These are phyloP conservation scores for Macroglossus sobrinus DNA, from an alignment of 2,113 vertebrate species.

Conservation along the genomic window DNA sequence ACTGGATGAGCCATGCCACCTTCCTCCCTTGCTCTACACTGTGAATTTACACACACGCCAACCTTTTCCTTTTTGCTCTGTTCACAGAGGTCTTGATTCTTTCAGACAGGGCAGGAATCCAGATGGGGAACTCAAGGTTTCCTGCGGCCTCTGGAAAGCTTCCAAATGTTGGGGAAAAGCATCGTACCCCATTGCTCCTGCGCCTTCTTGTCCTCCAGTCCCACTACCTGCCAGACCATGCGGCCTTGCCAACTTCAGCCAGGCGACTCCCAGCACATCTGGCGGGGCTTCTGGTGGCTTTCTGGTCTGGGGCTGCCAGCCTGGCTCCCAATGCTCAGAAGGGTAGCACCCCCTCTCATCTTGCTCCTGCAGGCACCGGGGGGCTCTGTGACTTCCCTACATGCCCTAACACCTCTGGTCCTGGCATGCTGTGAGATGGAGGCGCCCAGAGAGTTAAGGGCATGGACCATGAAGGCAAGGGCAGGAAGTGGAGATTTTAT, in stretches of 20 bases:
- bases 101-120: not conserved
- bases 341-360: not conserved
- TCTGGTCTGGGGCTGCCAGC: not conserved
- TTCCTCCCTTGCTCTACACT: not conserved
- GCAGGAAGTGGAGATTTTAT: not conserved
- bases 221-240: not conserved
- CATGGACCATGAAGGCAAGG: not conserved
- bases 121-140: not conserved
- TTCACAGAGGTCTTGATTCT: not conserved
- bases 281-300: not conserved
- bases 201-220: not conserved
- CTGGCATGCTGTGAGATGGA: not conserved
- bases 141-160: not conserved
- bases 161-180: not conserved
- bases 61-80: not conserved
- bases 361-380: not conserved
- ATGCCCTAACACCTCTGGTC: not conserved
- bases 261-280: fast-evolving
- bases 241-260: not conserved
- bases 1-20: not conserved
- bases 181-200: fast-evolving
- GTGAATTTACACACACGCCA: not conserved
- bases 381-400: not conserved
- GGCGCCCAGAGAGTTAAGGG: not conserved
- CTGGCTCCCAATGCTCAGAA: not conserved